phyloP scores from a whole-genome alignment of 1,140 invertebrate genomes.

The Akabosia matsudoensis region DNA sequence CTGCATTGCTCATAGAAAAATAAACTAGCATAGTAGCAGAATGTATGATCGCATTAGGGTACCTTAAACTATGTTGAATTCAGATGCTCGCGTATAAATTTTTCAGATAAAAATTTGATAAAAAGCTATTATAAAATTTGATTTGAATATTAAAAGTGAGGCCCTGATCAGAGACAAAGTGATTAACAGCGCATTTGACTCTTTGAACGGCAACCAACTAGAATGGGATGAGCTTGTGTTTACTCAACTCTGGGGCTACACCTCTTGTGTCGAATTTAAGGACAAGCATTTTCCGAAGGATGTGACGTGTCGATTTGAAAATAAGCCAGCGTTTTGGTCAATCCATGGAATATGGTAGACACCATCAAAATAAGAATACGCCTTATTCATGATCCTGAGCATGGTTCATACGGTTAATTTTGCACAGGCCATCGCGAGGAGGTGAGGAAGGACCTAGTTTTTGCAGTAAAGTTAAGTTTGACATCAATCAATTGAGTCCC shows the following conservation, averaged over 20 bases:
- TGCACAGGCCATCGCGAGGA: conserved; percentile 36
- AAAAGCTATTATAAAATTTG: too few species aligned
- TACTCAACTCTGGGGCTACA: conserved; percentile 43
- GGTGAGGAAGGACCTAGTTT: conserved; percentile 42
- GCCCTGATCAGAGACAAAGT: too few species aligned
- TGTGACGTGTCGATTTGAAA: conserved; percentile 38
- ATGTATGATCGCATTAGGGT: too few species aligned
- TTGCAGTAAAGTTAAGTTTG: conserved; percentile 43
- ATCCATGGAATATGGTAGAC: conserved; percentile 46
- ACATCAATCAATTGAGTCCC: conserved; percentile 26
- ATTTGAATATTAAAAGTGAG: too few species aligned
- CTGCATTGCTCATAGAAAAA: too few species aligned
- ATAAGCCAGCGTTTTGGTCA: conserved; percentile 42
- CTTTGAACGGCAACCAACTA: too few species aligned
- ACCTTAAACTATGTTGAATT: too few species aligned
- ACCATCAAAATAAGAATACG: background rate
- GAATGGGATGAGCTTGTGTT: conserved; percentile 42
- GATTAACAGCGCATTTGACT: too few species aligned
- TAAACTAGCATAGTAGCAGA: background rate
- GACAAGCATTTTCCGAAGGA: background rate
- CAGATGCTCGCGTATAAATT: too few species aligned
- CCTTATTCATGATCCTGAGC: background rate
- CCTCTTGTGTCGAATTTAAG: conserved; percentile 43
- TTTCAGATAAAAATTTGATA: too few species aligned
- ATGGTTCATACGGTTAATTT: too few species aligned